Percentiles rank a stretch among this genome's conserved stretches.
Conservation (phyloP, 2,888 invertebrate genomes). For the Alloscopus bannaensis region DNA sequence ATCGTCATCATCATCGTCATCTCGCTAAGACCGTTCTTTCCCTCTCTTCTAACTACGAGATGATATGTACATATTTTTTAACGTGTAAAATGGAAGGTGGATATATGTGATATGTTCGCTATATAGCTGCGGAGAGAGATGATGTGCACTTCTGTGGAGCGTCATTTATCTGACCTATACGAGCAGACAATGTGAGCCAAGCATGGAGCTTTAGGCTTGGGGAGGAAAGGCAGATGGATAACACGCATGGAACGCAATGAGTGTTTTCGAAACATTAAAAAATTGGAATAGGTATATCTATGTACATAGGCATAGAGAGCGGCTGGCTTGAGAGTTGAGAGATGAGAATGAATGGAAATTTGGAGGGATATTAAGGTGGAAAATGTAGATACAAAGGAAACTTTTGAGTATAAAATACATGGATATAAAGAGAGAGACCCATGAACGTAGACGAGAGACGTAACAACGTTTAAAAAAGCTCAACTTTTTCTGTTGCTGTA, state of each 20-base stretch:
- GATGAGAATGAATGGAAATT: not conserved
- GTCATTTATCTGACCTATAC: constrained; percentile 61
- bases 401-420: not conserved
- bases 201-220: constrained; percentile 13
- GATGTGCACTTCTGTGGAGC: constrained; percentile 21
- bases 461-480: constrained; percentile 37
- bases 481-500: constrained; percentile 12
- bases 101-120: not conserved
- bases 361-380: not conserved
- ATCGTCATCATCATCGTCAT: constrained; percentile 41
- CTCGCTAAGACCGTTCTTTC: constrained; percentile 1
- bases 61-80: constrained; percentile 19
- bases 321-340: no score
- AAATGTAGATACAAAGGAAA: constrained; percentile 10
- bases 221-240: constrained; percentile 54
- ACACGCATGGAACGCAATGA: constrained; percentile 40
- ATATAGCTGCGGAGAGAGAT: constrained; percentile 5
- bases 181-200: constrained; percentile 39
- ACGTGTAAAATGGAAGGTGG: not conserved
- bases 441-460: constrained; percentile 26
- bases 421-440: not conserved
- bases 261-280: not conserved
- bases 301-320: not conserved
- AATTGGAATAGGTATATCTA: not conserved
- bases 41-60: constrained; percentile 17